A percentile compares a stretch with the other conserved stretches of the same genome.
Conservation (phyloP, 92 coral and sea anemone species). For the Hydrozoanthus gracilis region DNA sequence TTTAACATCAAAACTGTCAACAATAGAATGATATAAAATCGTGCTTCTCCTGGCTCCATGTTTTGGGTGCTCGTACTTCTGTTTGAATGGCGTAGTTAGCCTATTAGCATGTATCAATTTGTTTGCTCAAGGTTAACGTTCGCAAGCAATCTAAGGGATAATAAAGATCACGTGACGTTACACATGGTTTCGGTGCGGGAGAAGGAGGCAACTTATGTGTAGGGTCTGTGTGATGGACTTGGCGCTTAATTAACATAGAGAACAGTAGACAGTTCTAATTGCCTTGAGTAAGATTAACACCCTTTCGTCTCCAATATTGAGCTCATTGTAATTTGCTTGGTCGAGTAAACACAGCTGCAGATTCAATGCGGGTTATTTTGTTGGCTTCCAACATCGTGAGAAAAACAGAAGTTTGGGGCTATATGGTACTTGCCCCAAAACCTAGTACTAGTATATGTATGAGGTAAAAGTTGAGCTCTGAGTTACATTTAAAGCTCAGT, state of each 20-base stretch:
- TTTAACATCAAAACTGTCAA: not conserved
- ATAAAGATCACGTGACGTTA: constrained; percentile 7
- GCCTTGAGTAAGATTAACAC: not conserved
- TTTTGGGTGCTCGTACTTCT: not conserved
- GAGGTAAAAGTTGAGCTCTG: no score
- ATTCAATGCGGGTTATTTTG: not conserved
- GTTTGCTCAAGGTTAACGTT: constrained; percentile 8
- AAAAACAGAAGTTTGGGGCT: not conserved
- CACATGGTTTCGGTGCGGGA: constrained; percentile 45
- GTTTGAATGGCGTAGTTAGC: not conserved
- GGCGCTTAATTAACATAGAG: not conserved
- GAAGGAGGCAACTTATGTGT: not conserved
- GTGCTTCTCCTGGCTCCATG: not conserved
- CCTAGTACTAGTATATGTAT: not conserved
- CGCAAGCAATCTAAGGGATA: constrained; percentile 1
- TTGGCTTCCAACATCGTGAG: not conserved
- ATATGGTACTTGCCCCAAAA: not conserved
- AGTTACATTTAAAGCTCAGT: no score
- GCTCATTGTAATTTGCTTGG: not conserved
- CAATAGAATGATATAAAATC: not conserved
- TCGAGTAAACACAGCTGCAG: constrained; percentile 36
- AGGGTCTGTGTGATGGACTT: not conserved
- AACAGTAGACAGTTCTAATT: not conserved
- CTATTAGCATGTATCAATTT: not conserved
- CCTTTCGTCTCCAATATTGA: not conserved